phyloP scores from a whole-genome alignment of 2,888 invertebrate species.

The Drosophila mimica region DNA sequence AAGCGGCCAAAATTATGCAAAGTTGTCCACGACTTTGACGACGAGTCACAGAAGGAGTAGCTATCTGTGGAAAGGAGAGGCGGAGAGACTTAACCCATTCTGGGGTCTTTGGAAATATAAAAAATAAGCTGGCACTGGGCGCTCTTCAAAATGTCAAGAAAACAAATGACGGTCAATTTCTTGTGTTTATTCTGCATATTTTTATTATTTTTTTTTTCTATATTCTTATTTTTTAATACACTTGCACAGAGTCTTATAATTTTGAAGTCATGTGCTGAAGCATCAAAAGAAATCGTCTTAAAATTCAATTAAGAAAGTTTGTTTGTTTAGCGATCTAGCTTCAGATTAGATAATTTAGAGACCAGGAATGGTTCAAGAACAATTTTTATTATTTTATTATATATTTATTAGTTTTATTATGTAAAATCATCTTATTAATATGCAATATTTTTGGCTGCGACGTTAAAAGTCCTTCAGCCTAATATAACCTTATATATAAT shows the following conservation, averaged over 20 bases:
- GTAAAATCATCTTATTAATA: background rate
- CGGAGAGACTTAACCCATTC: slow-evolving; percentile 48
- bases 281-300: background rate
- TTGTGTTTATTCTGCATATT: slow-evolving; percentile 24
- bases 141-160: slow-evolving; percentile 76
- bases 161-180: slow-evolving; percentile 79
- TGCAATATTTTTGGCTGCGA: background rate
- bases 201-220: slow-evolving; percentile 3
- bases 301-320: background rate
- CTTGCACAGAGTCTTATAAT: background rate
- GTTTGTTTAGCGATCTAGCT: background rate
- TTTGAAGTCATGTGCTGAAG: background rate
- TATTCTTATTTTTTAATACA: background rate
- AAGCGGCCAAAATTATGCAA: slow-evolving; percentile 59
- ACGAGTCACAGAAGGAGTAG: slow-evolving; percentile 19
- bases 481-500: background rate
- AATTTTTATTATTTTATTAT: no score
- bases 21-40: slow-evolving; percentile 49
- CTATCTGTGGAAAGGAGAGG: slow-evolving; percentile 15
- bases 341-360: background rate
- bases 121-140: slow-evolving; percentile 58
- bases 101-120: slow-evolving; percentile 33
- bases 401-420: no score
- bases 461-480: background rate
- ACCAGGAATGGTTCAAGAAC: background rate